Percentiles rank a stretch among this genome's conserved stretches.
Evolutionary conservation across 2,113 vertebrate species (phyloP).

Genomic region (Seriola rivoliana): DNA sequence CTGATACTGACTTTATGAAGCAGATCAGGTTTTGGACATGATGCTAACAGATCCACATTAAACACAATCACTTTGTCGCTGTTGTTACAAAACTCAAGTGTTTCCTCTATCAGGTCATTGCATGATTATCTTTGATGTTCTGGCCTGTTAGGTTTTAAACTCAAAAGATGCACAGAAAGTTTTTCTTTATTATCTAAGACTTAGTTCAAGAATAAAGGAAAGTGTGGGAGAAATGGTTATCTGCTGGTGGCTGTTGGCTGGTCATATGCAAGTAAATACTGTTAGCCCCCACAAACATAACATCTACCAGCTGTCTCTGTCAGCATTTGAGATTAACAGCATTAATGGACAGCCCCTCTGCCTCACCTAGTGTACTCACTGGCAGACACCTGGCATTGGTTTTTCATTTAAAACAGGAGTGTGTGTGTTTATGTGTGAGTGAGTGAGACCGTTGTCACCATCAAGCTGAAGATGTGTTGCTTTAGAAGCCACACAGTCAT

Average conservation of each 20-base stretch:
- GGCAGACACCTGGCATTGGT: conserved; percentile 67
- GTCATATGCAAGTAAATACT: conserved; percentile 38
- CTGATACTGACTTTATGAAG: no score
- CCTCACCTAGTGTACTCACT: conserved; percentile 21
- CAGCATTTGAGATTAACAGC: conserved; percentile 51
- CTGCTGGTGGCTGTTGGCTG: conserved; percentile 17
- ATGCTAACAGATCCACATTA: no score
- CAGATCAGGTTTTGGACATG: no score
- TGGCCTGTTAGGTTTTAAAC: conserved; percentile 3
- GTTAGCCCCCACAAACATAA: neutral
- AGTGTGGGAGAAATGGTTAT: neutral
- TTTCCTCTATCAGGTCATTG: neutral
- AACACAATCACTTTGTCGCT: no score
- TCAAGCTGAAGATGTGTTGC: conserved; percentile 45
- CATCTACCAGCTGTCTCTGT: conserved; percentile 66
- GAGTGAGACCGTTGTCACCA: neutral
- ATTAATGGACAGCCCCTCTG: conserved; percentile 12
- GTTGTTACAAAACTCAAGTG: no score
- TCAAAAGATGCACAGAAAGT: neutral
- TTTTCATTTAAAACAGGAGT: conserved; percentile 27
- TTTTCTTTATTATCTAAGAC: neutral
- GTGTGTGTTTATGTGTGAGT: conserved; percentile 14
- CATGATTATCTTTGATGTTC: conserved; percentile 1
- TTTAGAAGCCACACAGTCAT: neutral
- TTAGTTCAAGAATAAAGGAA: neutral